phyloP scores from a whole-genome alignment of 2,113 vertebrate species.

The Genyomyrus donnyi region DNA sequence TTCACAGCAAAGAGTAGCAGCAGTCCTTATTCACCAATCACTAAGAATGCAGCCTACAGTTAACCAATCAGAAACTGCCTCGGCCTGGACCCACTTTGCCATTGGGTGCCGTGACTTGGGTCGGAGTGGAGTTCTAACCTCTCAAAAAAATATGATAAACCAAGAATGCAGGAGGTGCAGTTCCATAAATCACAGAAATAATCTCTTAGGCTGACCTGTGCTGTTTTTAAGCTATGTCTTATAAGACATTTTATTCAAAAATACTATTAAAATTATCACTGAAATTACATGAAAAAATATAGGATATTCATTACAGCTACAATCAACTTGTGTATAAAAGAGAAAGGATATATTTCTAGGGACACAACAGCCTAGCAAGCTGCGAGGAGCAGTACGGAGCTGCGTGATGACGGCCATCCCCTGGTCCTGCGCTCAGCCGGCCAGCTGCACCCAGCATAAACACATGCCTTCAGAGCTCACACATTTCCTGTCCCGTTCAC shows the following conservation, averaged over 20 bases:
- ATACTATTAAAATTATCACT: background rate
- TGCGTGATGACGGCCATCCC: background rate
- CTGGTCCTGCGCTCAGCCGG: background rate
- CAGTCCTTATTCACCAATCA: background rate
- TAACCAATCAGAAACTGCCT: background rate
- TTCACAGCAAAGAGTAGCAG: background rate
- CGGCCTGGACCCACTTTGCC: background rate
- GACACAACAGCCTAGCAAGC: background rate
- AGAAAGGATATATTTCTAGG: background rate
- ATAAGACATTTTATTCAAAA: background rate
- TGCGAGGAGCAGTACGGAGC: background rate
- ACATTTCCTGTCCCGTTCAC: slow-evolving; percentile 69
- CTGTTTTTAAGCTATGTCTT: background rate
- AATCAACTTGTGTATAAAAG: background rate
- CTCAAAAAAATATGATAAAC: background rate
- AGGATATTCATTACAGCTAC: background rate
- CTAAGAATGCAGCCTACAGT: background rate
- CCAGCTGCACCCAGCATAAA: slow-evolving; percentile 67
- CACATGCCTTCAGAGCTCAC: slow-evolving; percentile 75
- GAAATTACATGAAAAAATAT: background rate
- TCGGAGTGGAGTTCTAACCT: background rate
- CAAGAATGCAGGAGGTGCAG: background rate
- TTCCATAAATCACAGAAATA: background rate
- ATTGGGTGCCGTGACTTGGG: background rate
- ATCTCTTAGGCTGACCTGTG: background rate